These are phyloP conservation scores for Rhinichthys osculus DNA, from an alignment of 2,797 vertebrate species.

Conservation along the genomic window DNA sequence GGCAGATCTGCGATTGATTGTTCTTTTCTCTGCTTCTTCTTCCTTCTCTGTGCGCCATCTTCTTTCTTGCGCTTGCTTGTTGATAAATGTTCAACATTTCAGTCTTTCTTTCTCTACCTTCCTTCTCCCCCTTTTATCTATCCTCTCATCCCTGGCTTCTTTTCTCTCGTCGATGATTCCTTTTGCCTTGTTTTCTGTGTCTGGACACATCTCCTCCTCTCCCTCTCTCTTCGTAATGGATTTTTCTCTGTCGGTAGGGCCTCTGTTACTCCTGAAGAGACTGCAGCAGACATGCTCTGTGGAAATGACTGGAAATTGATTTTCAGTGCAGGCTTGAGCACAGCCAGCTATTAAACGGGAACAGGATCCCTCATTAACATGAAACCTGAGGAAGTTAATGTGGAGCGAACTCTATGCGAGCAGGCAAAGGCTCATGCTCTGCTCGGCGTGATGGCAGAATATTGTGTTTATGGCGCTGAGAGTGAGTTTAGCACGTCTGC, in stretches of 20 bases:
- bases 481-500: constrained; percentile 4
- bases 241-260: constrained; percentile 60
- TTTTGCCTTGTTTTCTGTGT: constrained; percentile 35
- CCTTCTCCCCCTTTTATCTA: constrained; percentile 1
- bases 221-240: constrained; percentile 57
- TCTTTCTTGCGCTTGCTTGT: constrained; percentile 1
- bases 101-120: background rate
- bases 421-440: constrained; percentile 56
- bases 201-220: constrained; percentile 53
- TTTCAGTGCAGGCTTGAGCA: constrained; percentile 61
- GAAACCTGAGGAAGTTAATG: constrained; percentile 70
- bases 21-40: constrained; percentile 19
- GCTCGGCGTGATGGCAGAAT: constrained; percentile 54
- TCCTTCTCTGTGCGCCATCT: constrained; percentile 30
- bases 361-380: constrained; percentile 70
- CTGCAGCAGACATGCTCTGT: constrained; percentile 61
- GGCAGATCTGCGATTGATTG: constrained; percentile 36
- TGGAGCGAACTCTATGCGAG: constrained; percentile 56
- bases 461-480: constrained; percentile 41
- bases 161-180: constrained; percentile 23
- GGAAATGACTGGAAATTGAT: constrained; percentile 71
- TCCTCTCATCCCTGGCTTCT: constrained; percentile 28
- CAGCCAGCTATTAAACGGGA: constrained; percentile 64
- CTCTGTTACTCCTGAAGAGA: constrained; percentile 54
- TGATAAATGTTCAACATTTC: constrained; percentile 42